Evolutionary conservation across 2,797 vertebrate genomes (phyloP), one percentile per base, ranked within the genome.

Genomic region (Selene dorsalis): DNA sequence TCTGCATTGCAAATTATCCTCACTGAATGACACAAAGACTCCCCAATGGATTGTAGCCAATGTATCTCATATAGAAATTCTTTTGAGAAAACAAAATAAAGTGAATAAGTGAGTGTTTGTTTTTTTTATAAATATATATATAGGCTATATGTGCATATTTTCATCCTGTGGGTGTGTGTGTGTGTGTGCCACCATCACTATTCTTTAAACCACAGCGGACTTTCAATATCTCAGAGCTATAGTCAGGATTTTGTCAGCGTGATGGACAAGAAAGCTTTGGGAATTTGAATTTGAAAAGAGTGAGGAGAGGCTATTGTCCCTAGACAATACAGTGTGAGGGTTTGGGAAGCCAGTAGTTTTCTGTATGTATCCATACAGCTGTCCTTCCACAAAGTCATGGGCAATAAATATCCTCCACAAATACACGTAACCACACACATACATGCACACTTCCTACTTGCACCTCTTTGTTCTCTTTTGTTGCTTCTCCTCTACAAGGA

Each of bases 341-440:
- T 76, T 85, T 79, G 58, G 50, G 58, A 30, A 80, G 82, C 16
- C 22, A 71, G 79, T 69, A 50, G 52, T 80, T 83, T 84, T 74
- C 53, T 6, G 47, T 74, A 80, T 72, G 64, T 76, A 77, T 62
- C 75, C 61, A 53, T 80, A 83, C 53, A 47, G 77, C 66, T 22
- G 88, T 88, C 91, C 89, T 91, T 87, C 73, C 59, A 82, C 85
- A 91, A 87, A 84, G 87, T 84, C 84, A 87, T 7, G 5, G 61
- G 13, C 68, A 82, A 79, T 73, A 82, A 87, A 35, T 35, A 35
- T 6, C 32, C 32, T 35, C 32, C 32, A 35, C 32, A 35, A 35
- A 87, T 22, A 83, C 45, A 61, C 69, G 75, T 69, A 77, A 18
- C 74, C 48, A 67, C 70, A 20, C 16, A 8, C 64, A 41, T 22